Conservation (phyloP, 2,113 vertebrate genomes). For the Mesoclemmys tuberculata region DNA sequence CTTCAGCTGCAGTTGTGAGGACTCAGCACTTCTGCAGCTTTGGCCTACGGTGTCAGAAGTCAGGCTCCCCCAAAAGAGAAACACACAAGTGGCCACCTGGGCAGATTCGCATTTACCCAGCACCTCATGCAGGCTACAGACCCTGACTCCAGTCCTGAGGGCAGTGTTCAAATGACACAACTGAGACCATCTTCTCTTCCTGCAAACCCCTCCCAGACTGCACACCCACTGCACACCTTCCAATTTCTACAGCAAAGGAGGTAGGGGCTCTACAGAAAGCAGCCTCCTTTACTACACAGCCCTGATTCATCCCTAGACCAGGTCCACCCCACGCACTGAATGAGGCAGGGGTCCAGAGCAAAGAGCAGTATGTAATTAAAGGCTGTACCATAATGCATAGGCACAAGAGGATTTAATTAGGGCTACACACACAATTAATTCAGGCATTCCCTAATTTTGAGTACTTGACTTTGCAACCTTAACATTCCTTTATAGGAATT, state of each 20-base stretch:
- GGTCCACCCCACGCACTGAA: not conserved
- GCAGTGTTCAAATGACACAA: not conserved
- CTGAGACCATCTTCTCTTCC: not conserved
- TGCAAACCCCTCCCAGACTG: not conserved
- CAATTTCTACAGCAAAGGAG: not conserved
- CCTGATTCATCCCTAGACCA: not conserved
- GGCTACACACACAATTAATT: not conserved
- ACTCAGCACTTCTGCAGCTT: not conserved
- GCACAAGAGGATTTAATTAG: not conserved
- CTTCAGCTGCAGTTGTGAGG: not conserved
- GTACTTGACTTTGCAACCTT: not conserved
- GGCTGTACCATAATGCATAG: not conserved
- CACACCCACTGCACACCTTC: not conserved
- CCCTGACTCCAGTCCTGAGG: not conserved
- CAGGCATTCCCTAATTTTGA: not conserved
- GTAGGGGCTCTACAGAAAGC: not conserved
- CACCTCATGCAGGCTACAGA: not conserved
- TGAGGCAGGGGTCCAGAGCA: not conserved
- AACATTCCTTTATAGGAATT: not conserved
- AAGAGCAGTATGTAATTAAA: not conserved
- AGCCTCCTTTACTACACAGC: not conserved
- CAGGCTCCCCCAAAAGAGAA: not conserved
- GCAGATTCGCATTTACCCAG: not conserved
- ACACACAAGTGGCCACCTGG: not conserved
- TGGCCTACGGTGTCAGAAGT: not conserved